Base-by-base conservation (phyloP, 2,888 invertebrate genomes). In the Cheilosia scutellata region DNA sequence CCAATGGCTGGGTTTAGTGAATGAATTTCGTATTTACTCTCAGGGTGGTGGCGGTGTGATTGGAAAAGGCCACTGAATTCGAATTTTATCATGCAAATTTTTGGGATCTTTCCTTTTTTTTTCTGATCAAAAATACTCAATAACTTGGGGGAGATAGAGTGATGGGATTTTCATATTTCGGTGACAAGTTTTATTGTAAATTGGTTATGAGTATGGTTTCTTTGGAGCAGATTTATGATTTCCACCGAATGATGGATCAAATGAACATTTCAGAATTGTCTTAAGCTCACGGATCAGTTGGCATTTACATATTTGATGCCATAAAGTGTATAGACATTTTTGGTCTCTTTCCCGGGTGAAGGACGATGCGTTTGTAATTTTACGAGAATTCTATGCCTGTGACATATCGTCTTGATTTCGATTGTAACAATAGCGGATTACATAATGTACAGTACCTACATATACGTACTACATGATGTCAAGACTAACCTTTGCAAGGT, bases 71-170 rank as follows among this genome's bases (percentile, higher is more conserved):
- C 79, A 79, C 74, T 70, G 75, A 84, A 79, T 84, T 79, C 55
- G 70, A 70, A 79, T 84, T 70, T 84, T 74, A 75, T 79, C 79
- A 84, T 84, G 84, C 70, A 84, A 84, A 84, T 84, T 75, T 68
- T 60, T 33, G 58, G 70, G 53, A 55, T 75, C 58, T 44, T 51
- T 68, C 42, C 44, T 77, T 66, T 49, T 20, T 65, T 20, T 20
- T 20, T 20, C 55, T 37, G 74, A 71, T 57, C 20, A 25, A 9
- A 27, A 71, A 71, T 82, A 65, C 71, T 66, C 76, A 82, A 82
- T 76, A 76, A 82, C 44, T 71, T 60, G n/a, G 25, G 25, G 13
- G 20, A 68, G 42, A 66, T 63, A 49, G 55, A 42, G 55, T 70
- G 79, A 79, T 84, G 79, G 63, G 58, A 70, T 84, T 75, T 78